Evolutionary conservation across 2,888 invertebrate species (phyloP).

Genomic region (Petrolisthes cinctipes): DNA sequence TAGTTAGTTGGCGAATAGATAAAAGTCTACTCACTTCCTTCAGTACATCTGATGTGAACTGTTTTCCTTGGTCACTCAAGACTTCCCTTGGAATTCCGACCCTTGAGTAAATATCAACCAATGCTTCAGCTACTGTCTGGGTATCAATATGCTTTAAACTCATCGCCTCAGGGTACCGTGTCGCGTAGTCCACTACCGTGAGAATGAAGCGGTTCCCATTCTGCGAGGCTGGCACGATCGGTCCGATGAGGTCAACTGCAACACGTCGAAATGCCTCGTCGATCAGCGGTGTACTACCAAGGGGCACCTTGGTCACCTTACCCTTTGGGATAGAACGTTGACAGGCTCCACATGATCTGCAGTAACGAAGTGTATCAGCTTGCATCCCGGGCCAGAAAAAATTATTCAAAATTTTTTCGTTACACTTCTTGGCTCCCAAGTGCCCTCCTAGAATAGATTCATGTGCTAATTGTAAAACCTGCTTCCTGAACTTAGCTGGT

Average conservation of each 20-base stretch:
- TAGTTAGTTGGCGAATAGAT: neutral
- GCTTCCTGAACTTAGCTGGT: neutral
- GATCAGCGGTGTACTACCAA: neutral
- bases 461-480: neutral
- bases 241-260: neutral
- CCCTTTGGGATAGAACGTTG: neutral
- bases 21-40: neutral
- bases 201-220: neutral
- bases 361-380: neutral
- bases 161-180: neutral
- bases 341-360: neutral
- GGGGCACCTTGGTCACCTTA: neutral
- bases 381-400: neutral
- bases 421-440: neutral
- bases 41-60: neutral
- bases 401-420: neutral
- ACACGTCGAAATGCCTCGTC: neutral
- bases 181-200: neutral
- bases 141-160: neutral
- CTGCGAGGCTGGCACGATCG: neutral
- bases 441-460: neutral
- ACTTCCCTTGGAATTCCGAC: neutral
- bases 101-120: neutral
- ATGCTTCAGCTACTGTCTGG: neutral
- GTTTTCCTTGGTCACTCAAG: neutral